Percentiles rank a stretch among this genome's conserved stretches.
These are phyloP conservation scores for Aspidiotus rigidus DNA, from an alignment of 2,888 invertebrate species.

Conservation along the genomic window DNA sequence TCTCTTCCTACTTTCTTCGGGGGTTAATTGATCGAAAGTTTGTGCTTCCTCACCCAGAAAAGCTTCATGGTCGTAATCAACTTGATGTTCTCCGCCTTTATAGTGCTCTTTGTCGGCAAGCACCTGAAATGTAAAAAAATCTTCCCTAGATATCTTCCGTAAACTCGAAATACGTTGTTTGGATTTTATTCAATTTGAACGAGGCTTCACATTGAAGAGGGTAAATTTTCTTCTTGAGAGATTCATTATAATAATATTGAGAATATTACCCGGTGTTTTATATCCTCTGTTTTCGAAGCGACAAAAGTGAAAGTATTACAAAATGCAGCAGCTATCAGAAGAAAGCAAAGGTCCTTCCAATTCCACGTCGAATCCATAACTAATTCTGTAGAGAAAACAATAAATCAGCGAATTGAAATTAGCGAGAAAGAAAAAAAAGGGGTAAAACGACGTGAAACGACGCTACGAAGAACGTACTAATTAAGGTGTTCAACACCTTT, in stretches of 20 bases:
- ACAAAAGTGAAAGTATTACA: neutral
- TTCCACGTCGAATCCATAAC: neutral
- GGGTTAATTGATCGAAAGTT: slow-evolving; percentile 84
- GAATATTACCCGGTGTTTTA: neutral
- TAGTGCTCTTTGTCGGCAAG: slow-evolving; percentile 52
- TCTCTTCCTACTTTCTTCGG: slow-evolving; percentile 87
- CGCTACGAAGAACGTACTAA: too few relatives aligned
- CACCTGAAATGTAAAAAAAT: neutral
- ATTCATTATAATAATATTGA: neutral
- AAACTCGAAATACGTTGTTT: neutral
- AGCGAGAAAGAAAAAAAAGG: neutral
- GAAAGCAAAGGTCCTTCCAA: neutral
- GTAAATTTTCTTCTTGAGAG: neutral
- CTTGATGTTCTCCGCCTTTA: slow-evolving; percentile 69
- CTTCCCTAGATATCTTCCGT: neutral
- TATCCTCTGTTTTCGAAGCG: neutral
- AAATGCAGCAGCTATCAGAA: neutral
- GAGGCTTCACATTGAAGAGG: neutral
- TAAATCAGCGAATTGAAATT: neutral
- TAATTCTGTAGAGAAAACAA: neutral
- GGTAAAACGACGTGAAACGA: too few relatives aligned
- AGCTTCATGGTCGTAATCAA: slow-evolving; percentile 92
- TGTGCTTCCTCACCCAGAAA: slow-evolving; percentile 93
- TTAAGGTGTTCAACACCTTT: too few relatives aligned
- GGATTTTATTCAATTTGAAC: too few relatives aligned